Conservation (phyloP, 1,140 invertebrate genomes). For the Antheraea mylitta region DNA sequence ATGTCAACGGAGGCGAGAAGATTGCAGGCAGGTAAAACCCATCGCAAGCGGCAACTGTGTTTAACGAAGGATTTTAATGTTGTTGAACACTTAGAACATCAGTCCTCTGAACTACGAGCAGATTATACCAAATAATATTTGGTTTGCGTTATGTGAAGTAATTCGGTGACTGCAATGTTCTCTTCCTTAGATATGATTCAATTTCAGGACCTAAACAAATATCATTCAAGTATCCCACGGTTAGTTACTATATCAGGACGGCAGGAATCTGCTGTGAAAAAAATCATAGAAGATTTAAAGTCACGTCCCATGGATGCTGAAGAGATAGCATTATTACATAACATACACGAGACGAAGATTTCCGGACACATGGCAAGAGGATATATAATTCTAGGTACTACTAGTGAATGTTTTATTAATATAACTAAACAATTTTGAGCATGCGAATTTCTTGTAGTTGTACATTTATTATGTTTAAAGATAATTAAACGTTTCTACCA, state of each 20-base stretch:
- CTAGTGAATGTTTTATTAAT: too few species aligned
- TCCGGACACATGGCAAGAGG: constrained; percentile 82
- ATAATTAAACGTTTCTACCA: constrained; percentile 67
- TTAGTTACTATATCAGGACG: constrained; percentile 54
- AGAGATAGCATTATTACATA: constrained; percentile 78
- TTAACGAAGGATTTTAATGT: too few species aligned
- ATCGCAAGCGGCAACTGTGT: too few species aligned
- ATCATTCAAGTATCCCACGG: constrained; percentile 45
- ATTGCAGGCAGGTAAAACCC: too few species aligned
- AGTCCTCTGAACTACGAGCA: too few species aligned
- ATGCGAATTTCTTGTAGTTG: too few species aligned
- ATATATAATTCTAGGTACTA: constrained; percentile 73
- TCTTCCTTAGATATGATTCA: not conserved
- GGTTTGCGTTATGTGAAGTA: too few species aligned
- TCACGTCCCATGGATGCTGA: constrained; percentile 75
- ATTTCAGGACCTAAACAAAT: constrained; percentile 45
- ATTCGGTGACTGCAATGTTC: too few species aligned
- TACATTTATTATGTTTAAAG: constrained; percentile 12
- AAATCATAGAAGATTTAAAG: constrained; percentile 46
- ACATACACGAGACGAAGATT: constrained; percentile 76
- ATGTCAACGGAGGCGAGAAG: too few species aligned
- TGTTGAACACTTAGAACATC: too few species aligned
- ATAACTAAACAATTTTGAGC: too few species aligned
- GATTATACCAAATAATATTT: too few species aligned
- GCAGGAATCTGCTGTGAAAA: constrained; percentile 41